phyloP scores from a whole-genome alignment of 2,888 invertebrate species.

The Gymnocheta viridis region DNA sequence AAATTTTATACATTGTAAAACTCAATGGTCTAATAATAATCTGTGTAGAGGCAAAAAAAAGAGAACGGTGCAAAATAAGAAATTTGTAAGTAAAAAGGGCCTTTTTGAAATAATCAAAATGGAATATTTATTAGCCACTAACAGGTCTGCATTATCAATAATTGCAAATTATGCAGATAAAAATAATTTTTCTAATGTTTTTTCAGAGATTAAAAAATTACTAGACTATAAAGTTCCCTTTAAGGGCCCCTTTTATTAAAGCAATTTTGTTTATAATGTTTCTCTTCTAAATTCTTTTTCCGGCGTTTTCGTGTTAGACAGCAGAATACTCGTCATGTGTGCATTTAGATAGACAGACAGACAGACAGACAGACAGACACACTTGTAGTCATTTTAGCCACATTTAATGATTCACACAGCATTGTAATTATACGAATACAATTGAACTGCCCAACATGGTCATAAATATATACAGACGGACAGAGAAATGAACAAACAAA shows the following conservation, averaged over 20 bases:
- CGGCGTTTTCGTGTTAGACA: background rate
- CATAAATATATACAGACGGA: constrained; percentile 35
- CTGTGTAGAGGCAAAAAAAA: background rate
- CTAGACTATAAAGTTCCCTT: too few species aligned
- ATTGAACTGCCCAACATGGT: constrained; percentile 47
- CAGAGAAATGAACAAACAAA: constrained; percentile 39
- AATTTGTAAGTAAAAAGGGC: background rate
- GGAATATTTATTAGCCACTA: too few species aligned
- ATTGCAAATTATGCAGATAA: too few species aligned
- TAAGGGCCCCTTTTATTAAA: background rate
- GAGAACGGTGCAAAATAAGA: background rate
- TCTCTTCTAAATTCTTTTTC: background rate
- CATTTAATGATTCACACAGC: constrained; percentile 66
- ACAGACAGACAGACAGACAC: background rate
- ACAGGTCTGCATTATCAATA: too few species aligned
- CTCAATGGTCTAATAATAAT: constrained; percentile 54
- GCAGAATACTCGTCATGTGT: background rate
- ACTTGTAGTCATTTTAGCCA: constrained; percentile 52
- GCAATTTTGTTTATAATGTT: background rate
- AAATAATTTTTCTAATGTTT: background rate
- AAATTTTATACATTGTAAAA: constrained; percentile 61
- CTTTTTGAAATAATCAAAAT: background rate
- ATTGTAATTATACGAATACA: constrained; percentile 48
- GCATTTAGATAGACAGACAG: too few species aligned
- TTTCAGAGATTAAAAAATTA: background rate